Conservation (phyloP, 1,140 invertebrate species). For the Copidosoma floridanum region DNA sequence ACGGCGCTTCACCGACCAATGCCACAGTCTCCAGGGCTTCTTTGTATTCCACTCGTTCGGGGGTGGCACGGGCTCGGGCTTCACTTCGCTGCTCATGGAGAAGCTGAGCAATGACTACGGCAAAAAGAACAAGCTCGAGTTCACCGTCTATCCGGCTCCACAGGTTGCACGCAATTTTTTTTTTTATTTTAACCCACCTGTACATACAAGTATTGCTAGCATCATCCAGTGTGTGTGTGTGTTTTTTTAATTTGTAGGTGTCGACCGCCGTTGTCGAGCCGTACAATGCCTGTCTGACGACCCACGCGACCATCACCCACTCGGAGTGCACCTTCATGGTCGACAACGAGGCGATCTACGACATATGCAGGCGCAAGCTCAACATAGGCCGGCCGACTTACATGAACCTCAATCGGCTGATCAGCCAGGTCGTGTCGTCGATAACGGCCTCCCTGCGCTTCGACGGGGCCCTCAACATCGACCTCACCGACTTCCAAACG, state of each 20-base stretch:
- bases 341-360: slow-evolving; percentile 74
- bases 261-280: slow-evolving; percentile 48
- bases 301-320: slow-evolving; percentile 26
- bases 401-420: slow-evolving; percentile 65
- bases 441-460: slow-evolving; percentile 77
- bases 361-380: slow-evolving; percentile 68
- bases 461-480: slow-evolving; percentile 54
- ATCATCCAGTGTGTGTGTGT: too few relatives aligned
- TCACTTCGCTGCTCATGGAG: slow-evolving; percentile 66
- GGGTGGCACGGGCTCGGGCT: slow-evolving; percentile 70
- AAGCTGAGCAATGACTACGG: slow-evolving; percentile 62
- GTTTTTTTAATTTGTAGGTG: slow-evolving; percentile 22
- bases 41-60: slow-evolving; percentile 70
- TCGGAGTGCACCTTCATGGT: slow-evolving; percentile 34
- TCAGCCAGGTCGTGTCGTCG: slow-evolving; percentile 74
- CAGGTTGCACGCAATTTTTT: too few relatives aligned
- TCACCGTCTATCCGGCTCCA: slow-evolving; percentile 69
- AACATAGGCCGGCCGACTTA: slow-evolving; percentile 66
- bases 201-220: too few relatives aligned
- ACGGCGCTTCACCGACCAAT: slow-evolving; percentile 70
- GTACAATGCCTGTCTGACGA: slow-evolving; percentile 31
- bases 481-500: slow-evolving; percentile 80
- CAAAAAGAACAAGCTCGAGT: slow-evolving; percentile 67
- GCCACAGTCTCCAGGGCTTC: slow-evolving; percentile 75
- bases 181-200: too few relatives aligned